A percentile compares a stretch with the other conserved stretches of the same genome.
These are phyloP conservation scores for Saccopteryx bilineata DNA, from an alignment of 2,113 vertebrate genomes.

Conservation along the genomic window DNA sequence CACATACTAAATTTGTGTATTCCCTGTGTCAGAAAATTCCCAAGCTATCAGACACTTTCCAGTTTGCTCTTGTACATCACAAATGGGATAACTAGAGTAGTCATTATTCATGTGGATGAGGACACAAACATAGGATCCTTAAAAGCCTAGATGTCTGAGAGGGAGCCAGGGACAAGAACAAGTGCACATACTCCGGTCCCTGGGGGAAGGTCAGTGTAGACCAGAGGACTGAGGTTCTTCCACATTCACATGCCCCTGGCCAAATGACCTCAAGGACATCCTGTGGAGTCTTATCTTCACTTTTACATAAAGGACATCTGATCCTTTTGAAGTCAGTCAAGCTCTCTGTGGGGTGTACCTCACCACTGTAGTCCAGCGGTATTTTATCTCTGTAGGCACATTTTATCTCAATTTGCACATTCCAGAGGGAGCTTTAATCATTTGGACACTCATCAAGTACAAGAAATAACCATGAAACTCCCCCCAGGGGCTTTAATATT, in stretches of 20 bases:
- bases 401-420: neutral
- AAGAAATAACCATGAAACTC: neutral
- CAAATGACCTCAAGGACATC: neutral
- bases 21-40: constrained; percentile 42
- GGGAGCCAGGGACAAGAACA: neutral
- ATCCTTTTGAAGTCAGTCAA: neutral
- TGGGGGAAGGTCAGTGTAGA: neutral
- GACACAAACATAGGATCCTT: neutral
- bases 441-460: neutral
- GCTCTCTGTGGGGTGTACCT: neutral
- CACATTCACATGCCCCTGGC: neutral
- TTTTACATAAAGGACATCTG: neutral
- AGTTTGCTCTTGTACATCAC: constrained; percentile 41
- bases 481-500: neutral
- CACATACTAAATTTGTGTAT: neutral
- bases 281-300: neutral
- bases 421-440: neutral
- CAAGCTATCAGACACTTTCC: constrained; percentile 49
- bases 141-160: neutral
- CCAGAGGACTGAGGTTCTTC: neutral
- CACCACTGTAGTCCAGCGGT: neutral
- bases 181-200: neutral
- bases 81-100: constrained; percentile 25
- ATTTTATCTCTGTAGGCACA: neutral
- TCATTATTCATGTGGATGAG: constrained; percentile 20